Evolutionary conservation across 2,797 vertebrate species (phyloP).

Genomic region (Mormyrops boulengeri): DNA sequence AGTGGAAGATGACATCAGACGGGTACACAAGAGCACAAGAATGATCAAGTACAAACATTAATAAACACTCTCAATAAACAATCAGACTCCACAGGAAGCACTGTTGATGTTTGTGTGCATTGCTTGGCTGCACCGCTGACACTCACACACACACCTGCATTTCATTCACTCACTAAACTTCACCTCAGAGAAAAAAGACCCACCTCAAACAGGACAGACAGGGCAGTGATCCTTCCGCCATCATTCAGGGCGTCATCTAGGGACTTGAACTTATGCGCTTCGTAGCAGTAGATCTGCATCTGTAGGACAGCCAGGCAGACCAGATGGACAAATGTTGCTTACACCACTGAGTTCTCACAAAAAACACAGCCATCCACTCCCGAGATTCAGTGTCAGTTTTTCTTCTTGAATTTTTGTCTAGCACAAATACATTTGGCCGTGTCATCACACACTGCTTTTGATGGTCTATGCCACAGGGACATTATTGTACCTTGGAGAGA

Average conservation of each 20-base stretch:
- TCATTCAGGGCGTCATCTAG: slow-evolving; percentile 75
- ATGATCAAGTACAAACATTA: not conserved
- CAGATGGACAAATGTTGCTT: not conserved
- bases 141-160: not conserved
- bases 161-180: not conserved
- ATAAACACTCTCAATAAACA: not conserved
- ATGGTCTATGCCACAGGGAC: not conserved
- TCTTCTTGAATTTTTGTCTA: not conserved
- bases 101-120: not conserved
- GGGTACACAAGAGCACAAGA: not conserved
- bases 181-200: not conserved
- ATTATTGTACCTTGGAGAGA: not conserved
- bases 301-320: slow-evolving; percentile 42
- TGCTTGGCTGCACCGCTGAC: not conserved
- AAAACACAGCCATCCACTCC: not conserved
- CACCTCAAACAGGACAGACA: slow-evolving; percentile 90
- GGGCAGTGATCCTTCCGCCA: slow-evolving; percentile 76
- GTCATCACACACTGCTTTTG: not conserved
- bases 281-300: slow-evolving; percentile 94
- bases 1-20: not conserved
- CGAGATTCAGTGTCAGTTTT: not conserved
- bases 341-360: not conserved
- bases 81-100: not conserved
- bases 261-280: slow-evolving; percentile 68
- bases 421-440: not conserved